Evolutionary conservation across 2,797 vertebrate genomes (phyloP), one percentile per base, ranked within the genome.

Genomic region (Molossus molossus): DNA sequence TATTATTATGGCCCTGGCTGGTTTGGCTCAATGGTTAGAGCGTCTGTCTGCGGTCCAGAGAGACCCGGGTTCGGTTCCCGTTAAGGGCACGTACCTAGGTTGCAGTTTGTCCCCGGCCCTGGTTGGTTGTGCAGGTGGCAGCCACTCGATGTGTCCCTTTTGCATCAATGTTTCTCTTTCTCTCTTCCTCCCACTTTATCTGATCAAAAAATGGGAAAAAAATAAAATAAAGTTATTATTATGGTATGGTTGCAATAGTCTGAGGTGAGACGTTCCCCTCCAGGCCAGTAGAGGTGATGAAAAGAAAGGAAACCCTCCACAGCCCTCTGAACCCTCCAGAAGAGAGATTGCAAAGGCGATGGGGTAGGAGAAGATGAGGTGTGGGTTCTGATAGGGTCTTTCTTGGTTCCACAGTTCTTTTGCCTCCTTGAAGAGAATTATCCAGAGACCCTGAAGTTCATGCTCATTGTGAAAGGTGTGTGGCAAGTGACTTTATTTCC

Each of bases 381-480:
- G 1, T 13, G 23, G 37, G 21, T 37, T 92, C 92, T 97, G 27
- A 97, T 17, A 29, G 21, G n/a, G 21, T 81, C 64, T 94, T 15
- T 91, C 72, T 76, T 90, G 0, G 0, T 82, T 86, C 81, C 75
- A 4, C 98, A 99, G 99, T 98, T 99, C 92, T 99, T 99, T 83
- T 97, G 99, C 96, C 99, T 99, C 99, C 99, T 99, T 33, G 99
- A 99, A 97, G 99, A 99, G 84, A 99, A 99, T 90, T 99, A 99
- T 92, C 99, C 99, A 0, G 99, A 99, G 97, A 99, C 99, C 76
- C 98, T 99, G 92, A 99, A 99, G 98, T 98, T 98, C 90, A 98
- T 99, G 77, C 99, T 99, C 96, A 98, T 99, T 1, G 99, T 99
- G 93, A 99, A 99, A 99, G 99, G 99, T 99, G 20, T 91, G 97